Evolutionary conservation across 92 coral and sea anemone genomes (phyloP), one percentile per base, ranked within the genome.

Genomic region (Epizoanthus fatuus): DNA sequence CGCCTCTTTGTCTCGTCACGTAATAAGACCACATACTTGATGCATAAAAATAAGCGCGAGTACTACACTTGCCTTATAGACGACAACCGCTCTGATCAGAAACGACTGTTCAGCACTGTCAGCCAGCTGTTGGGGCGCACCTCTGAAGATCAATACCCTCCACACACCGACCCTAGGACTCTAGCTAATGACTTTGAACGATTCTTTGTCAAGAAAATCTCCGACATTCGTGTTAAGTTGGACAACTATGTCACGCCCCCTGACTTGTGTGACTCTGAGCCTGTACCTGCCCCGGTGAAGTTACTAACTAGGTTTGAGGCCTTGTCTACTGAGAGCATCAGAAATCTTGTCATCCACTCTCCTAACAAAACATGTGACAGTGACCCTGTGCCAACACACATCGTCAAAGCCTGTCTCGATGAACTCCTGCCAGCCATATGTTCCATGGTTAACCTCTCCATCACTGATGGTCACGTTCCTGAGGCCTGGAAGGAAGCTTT

Each of bases 1-100:
- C 68, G 42, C 16, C 56, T 14, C 39, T 84, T 84, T 59, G 16
- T 20, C 1, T 11, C 32, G 44, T 64, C 81, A 0, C 72, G 47
- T 47, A 72, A 84, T 56, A 47, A 56, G 44, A 55, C 84, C 22
- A 79, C 11, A 9, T 49, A 79, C 44, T 14, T 79, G 38, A 79
- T 79, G 51, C 72, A 79, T 9, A 25, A 79, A 79, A 38, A 72
- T 20, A 79, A 79, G 51, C 47, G 35, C 17, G 84, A 59, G 32
- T 79, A 62, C 42, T 79, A 72, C 37, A 52, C 80, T 17, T 11
- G 60, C 56, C 60, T 57, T 53, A 84, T 84, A 9, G 35, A 84
- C 19, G 87, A 73, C 13, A 84, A 84, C 57, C 38, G 74, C n/a
- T 12, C 58, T 5, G 87, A 71, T 79, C 87, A 84, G 56, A 22